Evolutionary conservation across 2,888 invertebrate species (phyloP), one percentile per base, ranked within the genome.

Genomic region (Allygus modestus): DNA sequence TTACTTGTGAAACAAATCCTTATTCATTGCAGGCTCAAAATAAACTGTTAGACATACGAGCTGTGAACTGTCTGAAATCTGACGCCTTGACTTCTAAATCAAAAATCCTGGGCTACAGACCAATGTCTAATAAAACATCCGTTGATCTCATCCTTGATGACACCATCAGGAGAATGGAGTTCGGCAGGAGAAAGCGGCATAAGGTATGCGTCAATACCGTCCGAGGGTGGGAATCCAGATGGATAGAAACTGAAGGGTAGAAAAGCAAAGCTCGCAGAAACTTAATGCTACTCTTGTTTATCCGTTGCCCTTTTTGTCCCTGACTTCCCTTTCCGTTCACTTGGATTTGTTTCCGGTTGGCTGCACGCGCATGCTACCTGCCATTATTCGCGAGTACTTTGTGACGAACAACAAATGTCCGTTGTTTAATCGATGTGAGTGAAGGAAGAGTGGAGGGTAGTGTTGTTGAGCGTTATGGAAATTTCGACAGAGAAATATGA

Each of bases 201-300:
- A 54, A 54, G 54, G 15, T 54, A 54, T 54, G 54, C 69, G 69
- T 69, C 69, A 69, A 69, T 69, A 31, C 33, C 2, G 69, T 15
- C 31, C 28, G 69, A 69, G 26, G 23, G 26, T 23, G 9, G 61
- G 61, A 61, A 28, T 61, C 61, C 11, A 61, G 69, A 69, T 31
- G 69, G 69, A 69, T 31, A 31, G 69, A 17, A 28, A 69, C 33
- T 69, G 31, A 31, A 69, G 33, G 41, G 71, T 71, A 41, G 37
- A 41, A 71, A 71, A 71, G 71, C 41, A 33, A 37, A 71, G 71
- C 71, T 20, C 41, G 33, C 37, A n/a, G 11, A 37, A 20, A 20
- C 41, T 23, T 71, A 71, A 41, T 71, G 71, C 71, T 23, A 4
- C 71, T 37, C 71, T 71, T 71, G 71, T 65, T 65, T 65, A 71